Conservation (phyloP, 2,888 invertebrate genomes). For the Penaeus monodon region DNA sequence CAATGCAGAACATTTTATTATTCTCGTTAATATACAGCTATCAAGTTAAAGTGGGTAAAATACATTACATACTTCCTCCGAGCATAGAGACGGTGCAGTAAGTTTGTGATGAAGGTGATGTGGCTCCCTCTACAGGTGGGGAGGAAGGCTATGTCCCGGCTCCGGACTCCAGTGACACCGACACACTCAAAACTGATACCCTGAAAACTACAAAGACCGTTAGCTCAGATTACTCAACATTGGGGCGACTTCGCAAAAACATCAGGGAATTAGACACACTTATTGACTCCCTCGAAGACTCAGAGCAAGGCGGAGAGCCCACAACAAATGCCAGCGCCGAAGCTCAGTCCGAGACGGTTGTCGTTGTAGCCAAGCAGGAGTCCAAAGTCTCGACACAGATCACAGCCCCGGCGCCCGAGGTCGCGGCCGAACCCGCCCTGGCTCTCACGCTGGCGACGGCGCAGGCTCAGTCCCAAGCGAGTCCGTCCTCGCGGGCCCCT, state of each 20-base stretch:
- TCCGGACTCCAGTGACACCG: constrained; percentile 46
- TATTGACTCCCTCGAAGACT: constrained; percentile 63
- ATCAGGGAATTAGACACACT: constrained; percentile 65
- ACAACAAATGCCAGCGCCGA: too few species aligned
- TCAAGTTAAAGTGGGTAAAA: too few species aligned
- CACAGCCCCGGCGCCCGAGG: background rate
- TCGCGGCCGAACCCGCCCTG: constrained; percentile 18
- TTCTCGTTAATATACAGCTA: too few species aligned
- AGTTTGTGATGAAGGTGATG: constrained; percentile 5
- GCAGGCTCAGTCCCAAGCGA: constrained; percentile 11
- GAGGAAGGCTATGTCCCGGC: constrained; percentile 40
- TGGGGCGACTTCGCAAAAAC: constrained; percentile 64
- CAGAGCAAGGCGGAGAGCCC: constrained; percentile 17
- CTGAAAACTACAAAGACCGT: constrained; percentile 32
- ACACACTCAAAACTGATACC: constrained; percentile 45
- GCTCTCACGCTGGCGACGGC: constrained; percentile 23
- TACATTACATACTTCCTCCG: background rate
- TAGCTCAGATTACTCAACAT: constrained; percentile 58
- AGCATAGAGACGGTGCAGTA: background rate
- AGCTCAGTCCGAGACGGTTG: too few species aligned
- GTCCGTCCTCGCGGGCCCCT: background rate
- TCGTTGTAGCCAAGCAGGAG: too few species aligned
- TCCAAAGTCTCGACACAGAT: too few species aligned
- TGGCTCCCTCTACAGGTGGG: constrained; percentile 39
- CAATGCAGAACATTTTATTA: too few species aligned